Base-by-base conservation (phyloP, 1,140 invertebrate species). In the Pteromalus puparum region DNA sequence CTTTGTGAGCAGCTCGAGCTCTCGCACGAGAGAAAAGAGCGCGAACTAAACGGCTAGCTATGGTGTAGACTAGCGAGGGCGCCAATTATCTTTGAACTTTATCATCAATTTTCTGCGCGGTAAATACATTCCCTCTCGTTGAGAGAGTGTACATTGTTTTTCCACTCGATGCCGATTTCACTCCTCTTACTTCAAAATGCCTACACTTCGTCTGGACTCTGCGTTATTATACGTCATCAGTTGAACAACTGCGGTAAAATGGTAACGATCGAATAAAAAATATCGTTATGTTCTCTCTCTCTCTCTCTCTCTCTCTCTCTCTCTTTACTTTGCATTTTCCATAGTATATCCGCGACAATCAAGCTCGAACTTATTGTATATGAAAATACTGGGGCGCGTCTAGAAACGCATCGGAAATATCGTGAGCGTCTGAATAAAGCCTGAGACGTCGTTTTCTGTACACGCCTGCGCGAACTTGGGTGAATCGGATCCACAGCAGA, bases 1-100 rank as follows among this genome's bases (percentile, higher is more conserved):
- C 7, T 73, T 10, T n/a, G 46, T 34, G 30, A 53, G 18, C 12
- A n/a, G 13, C 13, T 46, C 10, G 53, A n/a, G 13, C 13, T 46
- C 10, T 30, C 30, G 30, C 15, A 24, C 53, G 7, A 21, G 73
- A 24, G 21, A 26, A 73, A 53, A 9, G 1, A 72, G 46, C 9
- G 46, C 6, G 46, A 42, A 26, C 78, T 21, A 21, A 21, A 34
- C 30, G 65, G 12, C 21, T 46, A 0, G 42, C 15, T 24, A n/a
- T n/a, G n/a, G 15, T 61, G 73, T 28, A 24, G 18, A 53, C 18
- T 18, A 34, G n/a, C 18, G 28, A 73, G n/a, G 28, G 21, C 13
- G 30, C 26, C 70, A 73, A 72, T 70, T 81, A 73, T 70, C 34
- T 81, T 73, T 9, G 28, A 81, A 73, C 30, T 48, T 81, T 73